Evolutionary conservation across 2,888 invertebrate genomes (phyloP).

Genomic region (Chrysodeixis includens): DNA sequence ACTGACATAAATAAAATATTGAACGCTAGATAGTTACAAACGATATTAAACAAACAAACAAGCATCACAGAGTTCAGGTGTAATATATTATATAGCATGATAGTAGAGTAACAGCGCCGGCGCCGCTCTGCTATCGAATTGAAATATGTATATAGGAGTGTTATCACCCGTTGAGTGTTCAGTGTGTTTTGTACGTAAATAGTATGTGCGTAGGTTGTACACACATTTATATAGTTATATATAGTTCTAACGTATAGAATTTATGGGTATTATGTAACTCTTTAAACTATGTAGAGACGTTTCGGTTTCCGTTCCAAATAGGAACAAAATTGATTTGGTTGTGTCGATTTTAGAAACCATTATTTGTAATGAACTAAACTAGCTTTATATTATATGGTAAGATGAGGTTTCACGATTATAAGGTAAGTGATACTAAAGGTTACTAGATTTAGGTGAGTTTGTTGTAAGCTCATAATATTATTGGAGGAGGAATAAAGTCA

Average conservation of each 20-base stretch:
- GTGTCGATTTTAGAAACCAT: no score
- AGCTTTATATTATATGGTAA: no score
- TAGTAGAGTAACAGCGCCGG: conserved; percentile 28
- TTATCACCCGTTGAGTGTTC: conserved; percentile 47
- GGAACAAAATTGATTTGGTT: no score
- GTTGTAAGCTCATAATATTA: no score
- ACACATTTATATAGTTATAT: conserved; percentile 16
- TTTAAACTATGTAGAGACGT: not conserved
- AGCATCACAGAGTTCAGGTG: conserved; percentile 5
- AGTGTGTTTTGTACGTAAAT: conserved; percentile 49
- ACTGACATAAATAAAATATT: no score
- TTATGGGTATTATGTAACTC: not conserved
- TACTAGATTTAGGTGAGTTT: no score
- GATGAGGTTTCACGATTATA: no score
- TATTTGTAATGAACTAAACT: no score
- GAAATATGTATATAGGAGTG: conserved; percentile 62
- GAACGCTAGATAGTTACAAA: not conserved
- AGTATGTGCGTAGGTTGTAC: conserved; percentile 43
- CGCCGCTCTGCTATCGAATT: conserved; percentile 58
- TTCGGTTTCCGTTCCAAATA: no score
- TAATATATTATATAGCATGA: conserved; percentile 23
- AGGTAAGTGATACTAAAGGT: no score
- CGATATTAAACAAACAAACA: not conserved
- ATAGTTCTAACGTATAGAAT: conserved; percentile 7
- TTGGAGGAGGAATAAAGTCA: no score